Conservation (phyloP, 1,140 invertebrate species). For the Saccostrea glomerata region DNA sequence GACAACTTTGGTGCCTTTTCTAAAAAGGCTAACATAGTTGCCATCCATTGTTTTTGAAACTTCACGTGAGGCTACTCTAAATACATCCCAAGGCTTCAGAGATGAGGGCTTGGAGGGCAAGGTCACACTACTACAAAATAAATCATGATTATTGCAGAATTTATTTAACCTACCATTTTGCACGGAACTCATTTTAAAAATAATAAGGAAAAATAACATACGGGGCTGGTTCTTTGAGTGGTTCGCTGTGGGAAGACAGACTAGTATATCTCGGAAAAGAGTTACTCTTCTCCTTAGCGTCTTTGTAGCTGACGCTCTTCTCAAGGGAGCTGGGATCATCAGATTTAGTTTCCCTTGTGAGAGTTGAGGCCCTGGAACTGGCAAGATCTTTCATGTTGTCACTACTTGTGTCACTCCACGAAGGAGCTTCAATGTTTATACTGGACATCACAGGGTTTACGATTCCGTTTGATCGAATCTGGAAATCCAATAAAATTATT, state of each 20-base stretch:
- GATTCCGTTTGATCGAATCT: constrained; percentile 56
- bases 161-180: not conserved
- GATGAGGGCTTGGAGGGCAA: constrained; percentile 45
- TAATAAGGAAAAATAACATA: not conserved
- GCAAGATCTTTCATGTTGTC: constrained; percentile 63
- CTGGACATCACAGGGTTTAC: constrained; percentile 62
- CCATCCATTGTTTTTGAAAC: constrained; percentile 61
- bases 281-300: not conserved
- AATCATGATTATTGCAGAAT: not conserved
- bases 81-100: constrained; percentile 69
- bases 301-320: constrained; percentile 3
- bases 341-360: constrained; percentile 42
- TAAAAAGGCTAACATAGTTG: constrained; percentile 59
- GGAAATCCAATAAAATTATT: not conserved
- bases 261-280: not conserved
- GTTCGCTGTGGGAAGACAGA: constrained; percentile 3
- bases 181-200: not conserved
- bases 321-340: not conserved
- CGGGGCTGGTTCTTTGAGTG: not conserved
- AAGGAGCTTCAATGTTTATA: constrained; percentile 52
- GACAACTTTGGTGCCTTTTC: constrained; percentile 69
- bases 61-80: constrained; percentile 61
- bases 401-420: constrained; percentile 62
- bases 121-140: not conserved
- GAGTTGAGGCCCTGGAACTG: constrained; percentile 54